A percentile compares a stretch with the other conserved stretches of the same genome.
These are phyloP conservation scores for Hydropsyche tenuis DNA, from an alignment of 1,140 invertebrate genomes.

Conservation along the genomic window DNA sequence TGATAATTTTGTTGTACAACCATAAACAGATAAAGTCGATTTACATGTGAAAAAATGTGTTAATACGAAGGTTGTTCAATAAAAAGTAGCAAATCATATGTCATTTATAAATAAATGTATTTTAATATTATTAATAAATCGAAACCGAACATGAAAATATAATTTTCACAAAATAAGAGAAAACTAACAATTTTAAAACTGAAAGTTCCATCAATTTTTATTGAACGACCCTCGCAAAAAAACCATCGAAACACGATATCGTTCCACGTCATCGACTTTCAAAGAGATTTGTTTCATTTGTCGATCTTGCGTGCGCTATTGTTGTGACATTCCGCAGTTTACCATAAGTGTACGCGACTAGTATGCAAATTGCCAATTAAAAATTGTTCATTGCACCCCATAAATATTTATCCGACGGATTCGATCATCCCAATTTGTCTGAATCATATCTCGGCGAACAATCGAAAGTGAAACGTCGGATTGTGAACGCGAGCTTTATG, in stretches of 20 bases:
- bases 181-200: too few relatives aligned
- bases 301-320: constrained; percentile 33
- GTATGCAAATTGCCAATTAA: constrained; percentile 49
- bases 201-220: too few relatives aligned
- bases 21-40: too few relatives aligned
- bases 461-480: constrained; percentile 11
- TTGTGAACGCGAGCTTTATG: constrained; percentile 3
- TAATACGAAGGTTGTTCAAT: neutral
- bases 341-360: constrained; percentile 42
- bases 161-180: too few relatives aligned
- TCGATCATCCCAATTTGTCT: constrained; percentile 39
- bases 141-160: too few relatives aligned
- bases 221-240: too few relatives aligned
- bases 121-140: too few relatives aligned
- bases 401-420: constrained; percentile 46
- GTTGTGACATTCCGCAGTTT: constrained; percentile 42
- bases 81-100: too few relatives aligned
- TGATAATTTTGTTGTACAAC: too few relatives aligned
- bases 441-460: constrained; percentile 6
- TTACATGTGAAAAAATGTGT: constrained; percentile 1
- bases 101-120: too few relatives aligned
- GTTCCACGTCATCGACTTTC: neutral
- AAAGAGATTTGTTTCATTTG: constrained; percentile 37
- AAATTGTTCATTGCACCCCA: constrained; percentile 44
- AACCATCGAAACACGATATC: too few relatives aligned